A percentile compares a stretch with the other conserved stretches of the same genome.
Conservation (phyloP, 2,113 vertebrate species). For the Syrrhaptes paradoxus region DNA sequence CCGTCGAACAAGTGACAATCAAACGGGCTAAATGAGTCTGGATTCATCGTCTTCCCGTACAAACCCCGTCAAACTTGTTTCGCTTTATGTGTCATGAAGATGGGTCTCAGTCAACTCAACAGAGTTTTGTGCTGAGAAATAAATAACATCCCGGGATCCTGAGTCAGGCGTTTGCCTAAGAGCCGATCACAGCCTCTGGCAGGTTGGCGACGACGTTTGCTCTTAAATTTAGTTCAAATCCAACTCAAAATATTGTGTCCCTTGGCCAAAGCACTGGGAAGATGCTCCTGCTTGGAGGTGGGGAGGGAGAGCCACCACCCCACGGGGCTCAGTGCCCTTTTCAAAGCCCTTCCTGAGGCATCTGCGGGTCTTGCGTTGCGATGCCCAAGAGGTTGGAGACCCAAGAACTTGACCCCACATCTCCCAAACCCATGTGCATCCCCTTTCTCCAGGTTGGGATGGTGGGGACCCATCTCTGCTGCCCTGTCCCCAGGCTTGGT, state of each 20-base stretch:
- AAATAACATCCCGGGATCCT: background rate
- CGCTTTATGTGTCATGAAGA: background rate
- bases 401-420: rapidly evolving
- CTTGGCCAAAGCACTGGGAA: background rate
- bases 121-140: background rate
- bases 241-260: background rate
- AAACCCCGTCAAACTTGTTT: slow-evolving; percentile 23
- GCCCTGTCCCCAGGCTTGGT: background rate
- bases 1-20: slow-evolving; percentile 28
- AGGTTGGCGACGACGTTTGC: rapidly evolving
- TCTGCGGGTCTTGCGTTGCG: rapidly evolving
- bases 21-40: slow-evolving; percentile 28
- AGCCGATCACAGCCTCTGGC: background rate
- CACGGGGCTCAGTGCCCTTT: rapidly evolving
- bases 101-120: background rate
- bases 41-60: background rate
- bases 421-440: rapidly evolving
- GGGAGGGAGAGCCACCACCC: background rate
- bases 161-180: rapidly evolving
- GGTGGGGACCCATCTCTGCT: background rate
- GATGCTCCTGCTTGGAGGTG: background rate
- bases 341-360: background rate
- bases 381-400: background rate
- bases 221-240: background rate
- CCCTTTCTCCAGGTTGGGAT: background rate